phyloP scores from a whole-genome alignment of 2,888 invertebrate genomes.

The Phania funesta region DNA sequence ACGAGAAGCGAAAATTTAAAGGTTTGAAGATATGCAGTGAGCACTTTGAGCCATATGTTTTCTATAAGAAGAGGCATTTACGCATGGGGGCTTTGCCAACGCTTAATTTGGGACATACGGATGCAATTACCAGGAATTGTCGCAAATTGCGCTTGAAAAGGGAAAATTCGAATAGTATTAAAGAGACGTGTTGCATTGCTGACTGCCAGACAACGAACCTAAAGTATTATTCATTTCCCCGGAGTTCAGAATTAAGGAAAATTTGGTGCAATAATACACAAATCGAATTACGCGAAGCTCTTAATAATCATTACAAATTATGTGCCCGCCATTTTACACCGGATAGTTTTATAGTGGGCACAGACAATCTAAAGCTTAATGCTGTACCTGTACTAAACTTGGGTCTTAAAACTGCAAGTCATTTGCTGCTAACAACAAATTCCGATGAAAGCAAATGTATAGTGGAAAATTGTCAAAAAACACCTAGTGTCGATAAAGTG shows the following conservation, averaged over 20 bases:
- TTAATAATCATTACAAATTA: constrained; percentile 51
- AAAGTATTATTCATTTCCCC: constrained; percentile 55
- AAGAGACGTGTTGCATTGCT: constrained; percentile 39
- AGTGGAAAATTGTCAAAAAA: constrained; percentile 58
- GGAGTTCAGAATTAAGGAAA: constrained; percentile 47
- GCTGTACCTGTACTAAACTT: constrained; percentile 58
- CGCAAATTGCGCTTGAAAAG: constrained; percentile 34
- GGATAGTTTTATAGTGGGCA: constrained; percentile 51
- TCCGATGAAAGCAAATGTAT: constrained; percentile 45
- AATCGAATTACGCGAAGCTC: constrained; percentile 42
- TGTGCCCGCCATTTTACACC: constrained; percentile 48
- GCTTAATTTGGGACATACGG: constrained; percentile 53
- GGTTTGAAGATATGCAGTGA: constrained; percentile 52
- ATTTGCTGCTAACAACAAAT: constrained; percentile 4
- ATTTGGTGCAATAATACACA: constrained; percentile 64
- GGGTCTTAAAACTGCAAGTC: constrained; percentile 9
- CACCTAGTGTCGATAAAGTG: constrained; percentile 58
- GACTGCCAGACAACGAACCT: constrained; percentile 14
- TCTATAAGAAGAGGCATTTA: constrained; percentile 46
- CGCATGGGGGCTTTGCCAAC: constrained; percentile 63
- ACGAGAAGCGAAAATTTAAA: neutral
- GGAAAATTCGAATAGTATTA: neutral
- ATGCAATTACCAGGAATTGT: constrained; percentile 27
- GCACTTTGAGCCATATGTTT: constrained; percentile 62
- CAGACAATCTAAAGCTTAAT: constrained; percentile 47